Evolutionary conservation across 2,797 vertebrate genomes (phyloP), one percentile per base, ranked within the genome.

Genomic region (Botia almorhae): DNA sequence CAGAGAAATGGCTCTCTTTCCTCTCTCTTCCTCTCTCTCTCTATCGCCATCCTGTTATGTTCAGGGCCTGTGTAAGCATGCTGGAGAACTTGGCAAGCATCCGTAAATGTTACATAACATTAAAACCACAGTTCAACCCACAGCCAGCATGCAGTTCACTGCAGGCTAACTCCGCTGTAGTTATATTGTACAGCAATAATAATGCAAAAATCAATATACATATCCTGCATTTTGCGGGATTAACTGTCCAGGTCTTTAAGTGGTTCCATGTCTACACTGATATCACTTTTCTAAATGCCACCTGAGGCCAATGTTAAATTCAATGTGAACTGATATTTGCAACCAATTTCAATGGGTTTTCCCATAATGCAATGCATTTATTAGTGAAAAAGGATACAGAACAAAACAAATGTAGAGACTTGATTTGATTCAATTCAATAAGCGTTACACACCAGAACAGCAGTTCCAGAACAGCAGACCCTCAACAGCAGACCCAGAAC

Each of bases 91-190:
- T 82, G 80, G 80, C 55, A 77, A 55, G 16, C 67, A 23, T 69
- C 53, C 76, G 69, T 64, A 51, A 74, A 63, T 39, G 78, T 88
- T 89, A 87, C 80, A 86, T 87, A 89, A 89, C 84, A 74, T 29
- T 70, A 48, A 77, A 78, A 80, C 69, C 69, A 80, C 72, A 61
- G 67, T 79, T 61, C 58, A 81, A 53, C 80, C 76, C 74, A 82
- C 36, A 51, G 8, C 51, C 46, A 55, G 61, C 11, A 46, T 36
- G 19, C 33, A 70, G 46, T 55, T 23, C 51, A 33, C 29, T 51
- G 81, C 80, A 76, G 29, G 68, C 43, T 53, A 64, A 53, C 69
- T 76, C 13, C 16, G 10, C 64, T 67, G 51, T 51, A 26, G 23
- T 61, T 29, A 61, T 7, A 51, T 1, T 63, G 26, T 33, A 71